phyloP scores from a whole-genome alignment of 1,140 invertebrate genomes.

The Lepidotrigona ventralis region DNA sequence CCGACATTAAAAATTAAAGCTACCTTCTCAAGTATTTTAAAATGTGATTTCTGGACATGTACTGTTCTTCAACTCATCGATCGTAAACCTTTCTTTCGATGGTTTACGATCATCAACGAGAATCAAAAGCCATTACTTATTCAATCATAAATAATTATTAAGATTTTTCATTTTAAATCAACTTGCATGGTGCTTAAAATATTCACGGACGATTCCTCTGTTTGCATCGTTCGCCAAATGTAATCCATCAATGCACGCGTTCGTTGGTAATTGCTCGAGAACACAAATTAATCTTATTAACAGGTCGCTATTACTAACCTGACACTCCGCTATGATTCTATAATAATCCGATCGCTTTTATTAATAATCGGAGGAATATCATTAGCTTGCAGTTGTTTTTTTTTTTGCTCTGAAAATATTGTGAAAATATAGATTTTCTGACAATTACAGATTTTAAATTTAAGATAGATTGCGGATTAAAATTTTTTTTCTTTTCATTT shows the following conservation, averaged over 20 bases:
- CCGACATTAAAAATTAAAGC: too few relatives aligned
- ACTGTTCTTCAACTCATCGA: not conserved
- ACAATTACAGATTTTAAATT: not conserved
- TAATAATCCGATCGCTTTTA: slow-evolving; percentile 1
- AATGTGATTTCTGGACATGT: too few relatives aligned
- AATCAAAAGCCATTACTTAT: not conserved
- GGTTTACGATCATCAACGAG: not conserved
- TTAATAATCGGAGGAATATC: not conserved
- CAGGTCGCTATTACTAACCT: slow-evolving; percentile 1
- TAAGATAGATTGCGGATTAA: too few relatives aligned
- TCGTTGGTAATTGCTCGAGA: slow-evolving; percentile 20
- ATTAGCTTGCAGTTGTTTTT: not conserved
- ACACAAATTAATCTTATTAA: slow-evolving; percentile 28
- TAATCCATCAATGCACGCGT: slow-evolving; percentile 32
- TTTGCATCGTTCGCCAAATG: not conserved
- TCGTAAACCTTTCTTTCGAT: not conserved
- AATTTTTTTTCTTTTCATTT: too few relatives aligned
- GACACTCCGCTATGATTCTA: not conserved
- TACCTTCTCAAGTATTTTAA: too few relatives aligned
- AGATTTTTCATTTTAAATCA: not conserved
- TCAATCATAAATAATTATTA: not conserved
- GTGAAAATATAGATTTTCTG: not conserved
- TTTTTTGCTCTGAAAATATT: not conserved
- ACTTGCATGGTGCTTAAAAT: not conserved
- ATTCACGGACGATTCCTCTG: not conserved